phyloP scores from a whole-genome alignment of 2,797 vertebrate genomes.

The Ptychadena robeensis region DNA sequence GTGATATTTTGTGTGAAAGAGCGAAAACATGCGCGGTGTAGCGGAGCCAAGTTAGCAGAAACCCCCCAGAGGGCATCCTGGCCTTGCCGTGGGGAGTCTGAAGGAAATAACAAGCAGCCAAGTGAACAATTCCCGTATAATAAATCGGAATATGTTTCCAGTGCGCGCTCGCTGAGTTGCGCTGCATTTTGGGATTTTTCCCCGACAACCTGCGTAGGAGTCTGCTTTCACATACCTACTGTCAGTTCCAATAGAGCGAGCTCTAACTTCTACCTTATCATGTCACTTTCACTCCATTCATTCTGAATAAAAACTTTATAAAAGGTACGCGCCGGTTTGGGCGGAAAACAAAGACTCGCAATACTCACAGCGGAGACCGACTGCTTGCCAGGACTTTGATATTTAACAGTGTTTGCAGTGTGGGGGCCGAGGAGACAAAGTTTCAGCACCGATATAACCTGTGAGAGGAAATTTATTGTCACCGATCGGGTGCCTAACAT shows the following conservation, averaged over 20 bases:
- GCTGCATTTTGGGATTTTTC: constrained; percentile 23
- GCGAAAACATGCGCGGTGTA: constrained; percentile 60
- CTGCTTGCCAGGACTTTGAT: background rate
- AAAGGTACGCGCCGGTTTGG: background rate
- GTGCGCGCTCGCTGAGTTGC: constrained; percentile 59
- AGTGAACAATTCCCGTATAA: constrained; percentile 61
- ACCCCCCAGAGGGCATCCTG: constrained; percentile 73
- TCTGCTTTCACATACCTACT: constrained; percentile 36
- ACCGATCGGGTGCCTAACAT: too few species aligned
- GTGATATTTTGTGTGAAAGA: constrained; percentile 69
- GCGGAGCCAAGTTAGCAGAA: constrained; percentile 65
- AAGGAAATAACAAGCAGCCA: constrained; percentile 65
- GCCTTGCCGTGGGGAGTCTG: constrained; percentile 67
- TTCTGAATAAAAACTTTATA: background rate
- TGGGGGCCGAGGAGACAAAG: background rate
- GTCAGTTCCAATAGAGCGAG: constrained; percentile 6
- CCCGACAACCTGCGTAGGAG: constrained; percentile 41
- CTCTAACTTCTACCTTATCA: constrained; percentile 1
- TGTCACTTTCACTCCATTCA: background rate
- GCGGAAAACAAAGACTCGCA: background rate
- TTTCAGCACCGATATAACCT: background rate
- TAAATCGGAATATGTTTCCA: constrained; percentile 66
- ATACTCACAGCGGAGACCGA: background rate
- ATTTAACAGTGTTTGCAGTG: background rate
- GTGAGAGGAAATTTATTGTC: too few species aligned